A percentile compares a stretch with the other conserved stretches of the same genome.
phyloP scores from a whole-genome alignment of 2,113 vertebrate species.

The Paralichthys olivaceus region DNA sequence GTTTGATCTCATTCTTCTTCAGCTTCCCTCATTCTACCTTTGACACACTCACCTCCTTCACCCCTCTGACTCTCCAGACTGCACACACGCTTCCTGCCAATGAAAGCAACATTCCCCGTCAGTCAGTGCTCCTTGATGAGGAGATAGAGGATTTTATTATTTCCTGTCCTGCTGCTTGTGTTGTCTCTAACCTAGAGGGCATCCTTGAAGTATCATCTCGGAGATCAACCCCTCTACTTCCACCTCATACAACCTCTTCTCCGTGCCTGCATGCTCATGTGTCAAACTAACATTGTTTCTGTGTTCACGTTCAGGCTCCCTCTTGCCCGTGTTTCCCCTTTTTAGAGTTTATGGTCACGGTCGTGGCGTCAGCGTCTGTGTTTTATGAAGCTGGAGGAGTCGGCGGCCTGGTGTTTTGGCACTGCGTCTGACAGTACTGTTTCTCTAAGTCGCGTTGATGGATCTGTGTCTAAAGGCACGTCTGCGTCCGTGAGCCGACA shows the following conservation, averaged over 20 bases:
- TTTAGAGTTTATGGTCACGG: conserved; percentile 59
- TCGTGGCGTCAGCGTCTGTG: conserved; percentile 59
- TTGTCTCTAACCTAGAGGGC: conserved; percentile 2
- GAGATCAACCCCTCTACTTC: background rate
- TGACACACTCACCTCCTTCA: conserved; percentile 52
- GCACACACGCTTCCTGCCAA: conserved; percentile 36
- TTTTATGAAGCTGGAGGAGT: conserved; percentile 68
- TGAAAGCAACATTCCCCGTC: conserved; percentile 40
- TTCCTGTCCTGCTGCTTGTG: conserved; percentile 33
- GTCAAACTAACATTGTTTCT: background rate
- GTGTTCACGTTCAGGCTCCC: conserved; percentile 28
- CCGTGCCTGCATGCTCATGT: background rate
- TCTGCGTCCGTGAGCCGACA: conserved; percentile 30
- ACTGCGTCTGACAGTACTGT: conserved; percentile 42
- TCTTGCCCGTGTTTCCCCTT: conserved; percentile 31
- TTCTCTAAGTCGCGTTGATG: conserved; percentile 40
- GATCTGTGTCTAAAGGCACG: conserved; percentile 54
- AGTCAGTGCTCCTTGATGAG: conserved; percentile 10
- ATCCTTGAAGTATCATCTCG: background rate
- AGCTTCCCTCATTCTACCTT: conserved; percentile 64
- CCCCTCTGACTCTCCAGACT: conserved; percentile 19
- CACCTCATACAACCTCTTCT: background rate
- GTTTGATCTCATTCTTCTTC: conserved; percentile 47
- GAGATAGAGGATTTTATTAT: conserved; percentile 32
- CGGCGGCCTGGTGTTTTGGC: conserved; percentile 59